These are phyloP conservation scores for Microtus montanus DNA, from an alignment of 2,113 vertebrate species.

Conservation along the genomic window DNA sequence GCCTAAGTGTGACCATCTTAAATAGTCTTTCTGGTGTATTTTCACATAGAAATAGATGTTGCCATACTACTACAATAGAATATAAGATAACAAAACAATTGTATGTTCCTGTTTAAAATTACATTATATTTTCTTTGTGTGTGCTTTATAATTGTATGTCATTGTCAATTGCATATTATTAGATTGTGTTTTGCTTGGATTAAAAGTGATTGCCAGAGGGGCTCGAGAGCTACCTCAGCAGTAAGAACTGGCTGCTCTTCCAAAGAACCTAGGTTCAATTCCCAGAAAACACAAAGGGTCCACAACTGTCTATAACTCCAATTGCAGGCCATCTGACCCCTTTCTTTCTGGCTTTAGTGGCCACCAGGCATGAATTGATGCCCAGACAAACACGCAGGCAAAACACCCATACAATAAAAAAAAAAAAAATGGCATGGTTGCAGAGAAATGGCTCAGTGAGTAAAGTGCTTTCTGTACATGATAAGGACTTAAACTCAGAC, in stretches of 20 bases:
- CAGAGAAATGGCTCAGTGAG: not conserved
- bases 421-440: not conserved
- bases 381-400: not conserved
- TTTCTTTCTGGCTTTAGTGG: not conserved
- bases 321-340: not conserved
- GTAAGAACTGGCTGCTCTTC: not conserved
- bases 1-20: not conserved
- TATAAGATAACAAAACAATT: not conserved
- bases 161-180: not conserved
- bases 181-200: not conserved
- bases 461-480: not conserved
- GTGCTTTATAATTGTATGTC: not conserved
- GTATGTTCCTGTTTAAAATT: not conserved
- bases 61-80: not conserved
- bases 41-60: constrained; percentile 4
- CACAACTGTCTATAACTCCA: not conserved
- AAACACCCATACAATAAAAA: not conserved
- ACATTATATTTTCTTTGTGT: not conserved
- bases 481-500: not conserved
- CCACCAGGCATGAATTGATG: not conserved
- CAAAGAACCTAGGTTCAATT: not conserved
- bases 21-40: not conserved
- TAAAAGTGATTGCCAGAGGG: not conserved
- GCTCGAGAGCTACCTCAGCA: not conserved
- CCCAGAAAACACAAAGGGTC: not conserved